These are phyloP conservation scores for Buphagus erythrorhynchus DNA, from an alignment of 2,797 vertebrate species.

Conservation along the genomic window DNA sequence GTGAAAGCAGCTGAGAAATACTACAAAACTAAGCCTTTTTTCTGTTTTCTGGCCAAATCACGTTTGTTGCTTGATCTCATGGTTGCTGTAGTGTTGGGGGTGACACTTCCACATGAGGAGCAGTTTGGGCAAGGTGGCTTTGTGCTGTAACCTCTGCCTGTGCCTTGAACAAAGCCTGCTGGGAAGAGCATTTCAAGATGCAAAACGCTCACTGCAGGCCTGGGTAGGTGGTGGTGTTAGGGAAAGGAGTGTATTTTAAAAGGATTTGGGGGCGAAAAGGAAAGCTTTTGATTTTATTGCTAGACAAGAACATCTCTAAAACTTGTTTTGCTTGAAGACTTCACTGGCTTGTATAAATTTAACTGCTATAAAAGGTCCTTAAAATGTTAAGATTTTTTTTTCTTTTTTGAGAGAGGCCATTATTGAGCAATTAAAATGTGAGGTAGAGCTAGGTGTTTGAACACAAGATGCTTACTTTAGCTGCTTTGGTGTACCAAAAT, in stretches of 20 bases:
- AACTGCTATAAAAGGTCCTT: background rate
- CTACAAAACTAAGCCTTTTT: background rate
- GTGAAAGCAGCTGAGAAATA: background rate
- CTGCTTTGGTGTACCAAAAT: background rate
- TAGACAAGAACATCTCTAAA: background rate
- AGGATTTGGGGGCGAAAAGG: background rate
- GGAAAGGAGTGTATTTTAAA: background rate
- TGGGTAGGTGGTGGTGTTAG: background rate
- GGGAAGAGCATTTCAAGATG: background rate
- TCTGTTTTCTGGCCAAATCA: background rate
- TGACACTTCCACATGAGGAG: background rate
- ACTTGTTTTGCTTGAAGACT: background rate
- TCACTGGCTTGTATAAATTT: background rate
- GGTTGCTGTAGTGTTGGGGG: fast-evolving
- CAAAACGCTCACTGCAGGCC: background rate
- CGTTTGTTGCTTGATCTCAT: fast-evolving
- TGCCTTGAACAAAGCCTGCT: background rate
- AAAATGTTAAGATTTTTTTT: background rate
- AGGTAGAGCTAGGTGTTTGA: background rate
- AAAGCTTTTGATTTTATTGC: background rate
- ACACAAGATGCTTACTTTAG: background rate
- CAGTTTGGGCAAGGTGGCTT: background rate
- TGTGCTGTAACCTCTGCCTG: background rate
- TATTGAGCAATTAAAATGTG: background rate
- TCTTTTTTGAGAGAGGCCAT: background rate